Conservation (phyloP, 2,888 invertebrate species). For the Aelia acuminata region DNA sequence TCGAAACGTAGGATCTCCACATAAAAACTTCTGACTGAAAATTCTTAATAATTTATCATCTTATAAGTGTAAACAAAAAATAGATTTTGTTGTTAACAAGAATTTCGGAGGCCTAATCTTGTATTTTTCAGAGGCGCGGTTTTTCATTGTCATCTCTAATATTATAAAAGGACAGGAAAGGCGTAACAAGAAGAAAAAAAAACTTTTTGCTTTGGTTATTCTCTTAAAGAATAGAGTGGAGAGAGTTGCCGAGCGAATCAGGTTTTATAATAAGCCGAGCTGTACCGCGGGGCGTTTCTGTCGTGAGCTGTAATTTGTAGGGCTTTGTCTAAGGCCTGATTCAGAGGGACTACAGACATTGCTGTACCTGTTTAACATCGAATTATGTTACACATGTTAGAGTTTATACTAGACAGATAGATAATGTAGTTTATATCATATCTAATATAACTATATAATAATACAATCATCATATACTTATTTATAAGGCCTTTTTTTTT, state of each 20-base stretch:
- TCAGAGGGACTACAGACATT: no score
- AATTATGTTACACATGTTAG: no score
- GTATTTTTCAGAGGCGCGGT: background rate
- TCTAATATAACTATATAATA: no score
- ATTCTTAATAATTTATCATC: no score
- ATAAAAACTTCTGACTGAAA: no score
- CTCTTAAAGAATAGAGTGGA: background rate
- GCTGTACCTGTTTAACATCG: no score
- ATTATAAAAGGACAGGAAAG: background rate
- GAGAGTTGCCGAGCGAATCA: background rate
- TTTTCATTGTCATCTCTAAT: background rate
- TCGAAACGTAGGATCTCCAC: no score
- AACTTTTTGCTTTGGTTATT: background rate
- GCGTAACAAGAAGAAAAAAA: background rate
- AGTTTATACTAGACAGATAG: no score
- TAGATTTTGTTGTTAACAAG: background rate
- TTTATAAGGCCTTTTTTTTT: no score
- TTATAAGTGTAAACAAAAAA: background rate
- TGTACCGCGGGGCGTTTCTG: background rate
- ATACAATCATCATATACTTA: no score
- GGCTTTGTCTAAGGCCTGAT: background rate
- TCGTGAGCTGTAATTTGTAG: background rate
- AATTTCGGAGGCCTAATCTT: background rate
- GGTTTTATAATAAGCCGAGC: background rate
- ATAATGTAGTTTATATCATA: no score